phyloP scores from a whole-genome alignment of 2,888 invertebrate species.

The Julus scandinavius region DNA sequence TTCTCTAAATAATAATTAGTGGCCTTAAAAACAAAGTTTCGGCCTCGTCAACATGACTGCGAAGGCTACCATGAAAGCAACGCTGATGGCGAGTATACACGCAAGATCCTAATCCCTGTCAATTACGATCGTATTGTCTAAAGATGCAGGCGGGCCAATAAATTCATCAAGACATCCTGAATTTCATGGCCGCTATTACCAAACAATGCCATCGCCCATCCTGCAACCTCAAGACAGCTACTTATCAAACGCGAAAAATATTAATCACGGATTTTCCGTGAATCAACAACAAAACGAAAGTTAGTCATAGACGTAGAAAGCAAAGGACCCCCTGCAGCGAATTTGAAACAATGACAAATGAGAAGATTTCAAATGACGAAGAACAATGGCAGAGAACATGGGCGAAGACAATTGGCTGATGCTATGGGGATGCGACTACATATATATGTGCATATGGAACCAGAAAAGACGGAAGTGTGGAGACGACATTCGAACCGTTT shows the following conservation, averaged over 20 bases:
- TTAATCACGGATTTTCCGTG: not conserved
- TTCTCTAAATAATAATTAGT: not conserved
- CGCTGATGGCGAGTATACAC: not conserved
- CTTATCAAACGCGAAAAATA: not conserved
- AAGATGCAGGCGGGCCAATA: constrained; percentile 11
- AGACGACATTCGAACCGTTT: not conserved
- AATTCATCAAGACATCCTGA: not conserved
- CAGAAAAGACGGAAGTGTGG: not conserved
- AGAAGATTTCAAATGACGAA: not conserved
- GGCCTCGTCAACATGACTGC: not conserved
- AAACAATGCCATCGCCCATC: constrained; percentile 23
- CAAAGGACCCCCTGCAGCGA: not conserved
- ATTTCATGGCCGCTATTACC: constrained; percentile 22
- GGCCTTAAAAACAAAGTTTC: constrained; percentile 8
- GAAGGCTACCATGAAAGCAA: not conserved
- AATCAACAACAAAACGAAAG: constrained; percentile 1
- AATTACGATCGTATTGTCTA: not conserved
- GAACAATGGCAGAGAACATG: not conserved
- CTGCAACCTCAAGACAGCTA: not conserved
- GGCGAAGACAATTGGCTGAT: not conserved
- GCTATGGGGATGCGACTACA: not conserved
- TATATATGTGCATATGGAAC: constrained; percentile 5
- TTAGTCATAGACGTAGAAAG: constrained; percentile 15
- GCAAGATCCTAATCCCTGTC: not conserved
- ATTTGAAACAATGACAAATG: constrained; percentile 16